Evolutionary conservation across 2,113 vertebrate species (phyloP).

Genomic region (Cyanoliseus patagonus): DNA sequence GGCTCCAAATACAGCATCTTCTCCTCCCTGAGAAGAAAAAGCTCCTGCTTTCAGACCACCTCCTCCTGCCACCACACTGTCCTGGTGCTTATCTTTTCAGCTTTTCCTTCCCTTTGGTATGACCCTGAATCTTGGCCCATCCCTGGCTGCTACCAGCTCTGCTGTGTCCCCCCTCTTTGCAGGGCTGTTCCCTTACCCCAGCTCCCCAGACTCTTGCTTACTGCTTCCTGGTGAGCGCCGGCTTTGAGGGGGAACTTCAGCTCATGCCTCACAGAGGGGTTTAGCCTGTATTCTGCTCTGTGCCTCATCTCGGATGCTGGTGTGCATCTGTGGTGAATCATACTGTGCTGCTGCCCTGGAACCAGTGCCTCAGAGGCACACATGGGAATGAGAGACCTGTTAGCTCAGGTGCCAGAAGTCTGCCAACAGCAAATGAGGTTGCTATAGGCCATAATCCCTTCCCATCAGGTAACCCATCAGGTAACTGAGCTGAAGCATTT

Average conservation of each 20-base stretch:
- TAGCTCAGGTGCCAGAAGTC: background rate
- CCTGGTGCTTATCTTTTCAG: background rate
- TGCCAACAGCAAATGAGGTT: background rate
- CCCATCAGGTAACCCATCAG: background rate
- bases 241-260: background rate
- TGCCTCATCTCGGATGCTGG: accelerated
- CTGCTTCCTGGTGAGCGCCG: background rate
- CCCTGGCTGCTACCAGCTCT: background rate
- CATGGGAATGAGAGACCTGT: accelerated
- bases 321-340: background rate
- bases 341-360: background rate
- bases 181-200: background rate
- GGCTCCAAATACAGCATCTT: background rate
- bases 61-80: background rate
- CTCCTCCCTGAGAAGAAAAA: background rate
- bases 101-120: background rate
- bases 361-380: accelerated
- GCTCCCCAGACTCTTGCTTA: background rate
- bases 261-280: background rate
- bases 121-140: background rate
- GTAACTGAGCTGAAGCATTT: background rate
- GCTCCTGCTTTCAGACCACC: background rate
- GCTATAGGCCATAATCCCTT: background rate
- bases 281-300: background rate
- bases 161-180: background rate